These are phyloP conservation scores for Notodonta ziczac DNA, from an alignment of 2,888 invertebrate species.

Conservation along the genomic window DNA sequence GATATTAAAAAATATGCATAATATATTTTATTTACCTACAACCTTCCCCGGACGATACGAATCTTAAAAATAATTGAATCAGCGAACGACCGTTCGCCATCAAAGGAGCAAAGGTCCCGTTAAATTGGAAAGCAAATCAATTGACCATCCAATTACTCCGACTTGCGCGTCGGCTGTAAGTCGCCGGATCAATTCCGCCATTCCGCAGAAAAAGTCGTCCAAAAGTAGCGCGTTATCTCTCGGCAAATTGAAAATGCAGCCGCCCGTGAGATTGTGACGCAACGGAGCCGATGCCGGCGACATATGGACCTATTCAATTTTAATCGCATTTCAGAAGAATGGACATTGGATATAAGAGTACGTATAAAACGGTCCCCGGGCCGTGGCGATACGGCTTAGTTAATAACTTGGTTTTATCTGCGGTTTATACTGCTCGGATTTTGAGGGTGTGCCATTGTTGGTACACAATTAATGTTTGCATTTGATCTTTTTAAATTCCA, in stretches of 20 bases:
- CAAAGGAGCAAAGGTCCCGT: slow-evolving; percentile 37
- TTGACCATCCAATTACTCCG: slow-evolving; percentile 75
- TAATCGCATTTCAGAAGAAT: slow-evolving; percentile 84
- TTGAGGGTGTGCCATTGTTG: slow-evolving; percentile 71
- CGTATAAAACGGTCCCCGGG: slow-evolving; percentile 70
- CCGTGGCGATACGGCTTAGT: slow-evolving; percentile 67
- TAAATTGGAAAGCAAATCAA: slow-evolving; percentile 69
- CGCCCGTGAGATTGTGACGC: slow-evolving; percentile 83
- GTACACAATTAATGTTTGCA: slow-evolving; percentile 74
- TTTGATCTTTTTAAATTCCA: slow-evolving; percentile 77
- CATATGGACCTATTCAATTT: slow-evolving; percentile 84
- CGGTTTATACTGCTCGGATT: slow-evolving; percentile 71
- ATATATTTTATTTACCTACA: slow-evolving; percentile 42
- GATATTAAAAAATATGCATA: slow-evolving; percentile 65
- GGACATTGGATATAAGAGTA: slow-evolving; percentile 78
- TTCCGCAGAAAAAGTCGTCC: slow-evolving; percentile 80
- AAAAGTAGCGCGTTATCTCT: slow-evolving; percentile 80
- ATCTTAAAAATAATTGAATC: slow-evolving; percentile 28
- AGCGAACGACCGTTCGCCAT: slow-evolving; percentile 25
- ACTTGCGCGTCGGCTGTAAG: slow-evolving; percentile 72
- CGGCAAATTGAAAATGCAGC: slow-evolving; percentile 84
- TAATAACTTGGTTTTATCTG: slow-evolving; percentile 81
- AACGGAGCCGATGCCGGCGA: slow-evolving; percentile 73
- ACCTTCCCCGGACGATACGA: slow-evolving; percentile 15
- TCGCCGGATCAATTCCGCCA: slow-evolving; percentile 82